Evolutionary conservation across 2,888 invertebrate species (phyloP).

Genomic region (Clivina fossor): DNA sequence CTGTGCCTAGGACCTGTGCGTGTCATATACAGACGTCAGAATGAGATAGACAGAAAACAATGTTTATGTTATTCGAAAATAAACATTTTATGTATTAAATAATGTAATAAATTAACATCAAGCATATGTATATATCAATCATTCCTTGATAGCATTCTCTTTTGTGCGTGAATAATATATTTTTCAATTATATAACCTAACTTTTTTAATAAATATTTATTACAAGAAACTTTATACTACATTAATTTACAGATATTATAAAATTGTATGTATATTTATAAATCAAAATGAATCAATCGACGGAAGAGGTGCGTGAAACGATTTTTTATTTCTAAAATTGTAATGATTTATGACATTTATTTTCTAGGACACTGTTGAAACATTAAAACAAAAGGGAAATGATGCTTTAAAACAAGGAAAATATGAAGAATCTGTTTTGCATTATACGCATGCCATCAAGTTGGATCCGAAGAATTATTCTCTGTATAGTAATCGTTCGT

Average conservation of each 20-base stretch:
- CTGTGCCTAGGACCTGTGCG: too few relatives aligned
- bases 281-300: slow-evolving; percentile 19
- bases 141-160: not conserved
- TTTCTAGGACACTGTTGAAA: slow-evolving; percentile 8
- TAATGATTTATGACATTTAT: slow-evolving; percentile 15
- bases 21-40: too few relatives aligned
- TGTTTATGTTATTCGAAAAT: slow-evolving; percentile 6
- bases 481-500: slow-evolving; percentile 78
- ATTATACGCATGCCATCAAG: slow-evolving; percentile 79
- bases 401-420: slow-evolving; percentile 71
- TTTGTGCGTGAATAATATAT: slow-evolving; percentile 16
- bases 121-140: slow-evolving; percentile 3
- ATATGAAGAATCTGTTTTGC: slow-evolving; percentile 73
- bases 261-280: slow-evolving; percentile 7
- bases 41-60: slow-evolving; percentile 13
- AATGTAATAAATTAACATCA: too few relatives aligned
- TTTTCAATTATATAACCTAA: slow-evolving; percentile 11
- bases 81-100: slow-evolving; percentile 7
- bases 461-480: slow-evolving; percentile 69
- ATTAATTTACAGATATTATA: slow-evolving; percentile 5
- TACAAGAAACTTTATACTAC: slow-evolving; percentile 5
- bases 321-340: not conserved
- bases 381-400: slow-evolving; percentile 72
- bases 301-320: slow-evolving; percentile 20
- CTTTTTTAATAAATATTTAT: slow-evolving; percentile 15